phyloP scores from a whole-genome alignment of 1,140 invertebrate species.

The Euglossa dilemma region DNA sequence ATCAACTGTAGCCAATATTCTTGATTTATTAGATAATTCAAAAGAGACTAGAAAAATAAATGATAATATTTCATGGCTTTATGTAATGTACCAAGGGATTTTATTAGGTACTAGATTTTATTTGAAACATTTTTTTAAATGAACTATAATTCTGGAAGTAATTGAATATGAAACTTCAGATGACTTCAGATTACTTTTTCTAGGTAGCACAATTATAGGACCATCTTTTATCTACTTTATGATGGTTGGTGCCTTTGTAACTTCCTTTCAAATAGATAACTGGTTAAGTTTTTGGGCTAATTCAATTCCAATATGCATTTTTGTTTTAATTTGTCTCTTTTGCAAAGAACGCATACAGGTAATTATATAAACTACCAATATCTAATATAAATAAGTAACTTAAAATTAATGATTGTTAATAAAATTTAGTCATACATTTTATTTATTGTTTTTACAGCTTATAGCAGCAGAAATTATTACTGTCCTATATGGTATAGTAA shows the following conservation, averaged over 20 bases:
- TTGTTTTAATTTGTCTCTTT: constrained; percentile 89
- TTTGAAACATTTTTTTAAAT: too few species aligned
- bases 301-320: constrained; percentile 88
- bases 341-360: constrained; percentile 89
- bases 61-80: constrained; percentile 92
- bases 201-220: constrained; percentile 90
- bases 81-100: constrained; percentile 91
- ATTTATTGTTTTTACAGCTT: constrained; percentile 82
- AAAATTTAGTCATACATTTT: background rate
- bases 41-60: constrained; percentile 90
- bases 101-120: constrained; percentile 77
- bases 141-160: too few species aligned
- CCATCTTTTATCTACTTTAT: constrained; percentile 95
- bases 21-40: constrained; percentile 90
- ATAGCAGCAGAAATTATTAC: constrained; percentile 90
- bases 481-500: constrained; percentile 92
- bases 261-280: constrained; percentile 90
- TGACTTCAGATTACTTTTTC: constrained; percentile 76
- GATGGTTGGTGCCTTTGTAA: constrained; percentile 94
- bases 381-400: background rate
- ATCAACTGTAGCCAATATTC: constrained; percentile 94
- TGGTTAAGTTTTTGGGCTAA: constrained; percentile 91
- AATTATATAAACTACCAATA: constrained; percentile 55
- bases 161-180: too few species aligned
- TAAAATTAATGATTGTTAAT: background rate